phyloP scores from a whole-genome alignment of 2,888 invertebrate species.

The Drosophila anomalata region DNA sequence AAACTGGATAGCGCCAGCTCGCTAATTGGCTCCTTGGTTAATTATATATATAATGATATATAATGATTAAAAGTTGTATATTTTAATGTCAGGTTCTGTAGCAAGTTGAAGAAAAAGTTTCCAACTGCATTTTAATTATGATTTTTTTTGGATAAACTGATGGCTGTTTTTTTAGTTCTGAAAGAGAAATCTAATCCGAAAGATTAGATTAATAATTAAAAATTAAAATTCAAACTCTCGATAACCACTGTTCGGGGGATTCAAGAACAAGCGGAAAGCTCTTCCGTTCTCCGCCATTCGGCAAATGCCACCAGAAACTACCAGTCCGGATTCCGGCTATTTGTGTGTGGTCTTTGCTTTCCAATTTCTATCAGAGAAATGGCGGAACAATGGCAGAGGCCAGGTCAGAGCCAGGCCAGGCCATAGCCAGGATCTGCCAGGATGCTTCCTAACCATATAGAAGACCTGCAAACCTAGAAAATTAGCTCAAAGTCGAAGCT shows the following conservation, averaged over 20 bases:
- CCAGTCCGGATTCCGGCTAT: conserved; percentile 3
- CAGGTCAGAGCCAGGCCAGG: neutral
- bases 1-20: neutral
- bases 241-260: conserved; percentile 3
- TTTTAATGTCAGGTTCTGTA: neutral
- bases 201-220: too few species aligned
- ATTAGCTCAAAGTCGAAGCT: conserved; percentile 13
- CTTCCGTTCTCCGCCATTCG: neutral
- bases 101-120: neutral
- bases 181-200: too few species aligned
- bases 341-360: conserved; percentile 17
- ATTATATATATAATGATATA: neutral
- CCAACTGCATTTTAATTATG: neutral
- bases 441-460: too few species aligned
- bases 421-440: neutral
- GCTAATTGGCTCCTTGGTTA: neutral
- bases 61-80: neutral
- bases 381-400: conserved; percentile 7
- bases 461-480: conserved; percentile 1
- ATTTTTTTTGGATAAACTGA: too few species aligned
- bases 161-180: too few species aligned
- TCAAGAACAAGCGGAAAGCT: conserved; percentile 20
- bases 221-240: too few species aligned
- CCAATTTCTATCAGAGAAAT: conserved; percentile 5
- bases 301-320: neutral